Percentiles rank a stretch among this genome's conserved stretches.
Conservation (phyloP, 1,140 invertebrate species). For the Eueides isabella region DNA sequence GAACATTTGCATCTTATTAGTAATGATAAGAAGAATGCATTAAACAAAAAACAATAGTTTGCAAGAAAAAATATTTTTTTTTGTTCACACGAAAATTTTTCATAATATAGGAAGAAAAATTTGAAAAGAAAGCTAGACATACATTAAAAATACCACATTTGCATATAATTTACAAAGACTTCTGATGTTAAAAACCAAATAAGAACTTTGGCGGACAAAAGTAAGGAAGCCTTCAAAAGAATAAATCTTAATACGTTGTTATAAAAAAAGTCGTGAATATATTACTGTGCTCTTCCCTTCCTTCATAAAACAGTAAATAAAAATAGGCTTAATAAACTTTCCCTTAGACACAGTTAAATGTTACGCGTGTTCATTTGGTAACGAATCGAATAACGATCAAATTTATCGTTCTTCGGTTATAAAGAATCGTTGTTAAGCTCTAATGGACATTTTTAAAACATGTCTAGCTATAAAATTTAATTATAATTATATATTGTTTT, state of each 20-base stretch:
- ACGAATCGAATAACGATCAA: constrained; percentile 13
- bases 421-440: background rate
- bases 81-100: too few relatives aligned
- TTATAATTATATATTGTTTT: background rate
- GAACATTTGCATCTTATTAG: background rate
- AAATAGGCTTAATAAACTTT: constrained; percentile 11
- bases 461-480: background rate
- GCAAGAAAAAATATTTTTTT: too few relatives aligned
- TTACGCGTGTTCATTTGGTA: constrained; percentile 8
- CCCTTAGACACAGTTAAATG: constrained; percentile 28
- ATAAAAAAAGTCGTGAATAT: constrained; percentile 35
- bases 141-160: too few relatives aligned
- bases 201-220: background rate
- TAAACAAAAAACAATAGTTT: too few relatives aligned
- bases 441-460: background rate
- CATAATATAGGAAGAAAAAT: too few relatives aligned
- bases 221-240: constrained; percentile 15
- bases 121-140: background rate
- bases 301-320: constrained; percentile 35
- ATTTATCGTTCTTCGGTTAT: background rate
- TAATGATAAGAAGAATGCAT: background rate
- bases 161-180: background rate
- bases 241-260: constrained; percentile 31
- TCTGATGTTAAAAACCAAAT: background rate
- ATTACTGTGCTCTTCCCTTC: constrained; percentile 29